phyloP scores from a whole-genome alignment of 2,888 invertebrate species.

The Tenthredo livida region DNA sequence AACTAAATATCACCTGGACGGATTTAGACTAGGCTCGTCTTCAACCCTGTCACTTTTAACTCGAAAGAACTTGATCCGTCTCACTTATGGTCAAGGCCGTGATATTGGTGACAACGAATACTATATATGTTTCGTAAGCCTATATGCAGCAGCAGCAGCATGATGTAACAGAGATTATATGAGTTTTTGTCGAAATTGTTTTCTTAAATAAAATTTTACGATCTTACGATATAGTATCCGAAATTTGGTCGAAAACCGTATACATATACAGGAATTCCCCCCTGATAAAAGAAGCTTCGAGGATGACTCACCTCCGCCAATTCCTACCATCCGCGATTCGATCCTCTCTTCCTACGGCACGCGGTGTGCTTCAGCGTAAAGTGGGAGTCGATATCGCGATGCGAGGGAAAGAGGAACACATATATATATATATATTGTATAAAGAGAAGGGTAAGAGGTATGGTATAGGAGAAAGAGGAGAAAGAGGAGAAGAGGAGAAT shows the following conservation, averaged over 20 bases:
- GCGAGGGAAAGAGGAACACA: conserved; percentile 12
- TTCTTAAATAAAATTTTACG: neutral
- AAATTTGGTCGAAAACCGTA: neutral
- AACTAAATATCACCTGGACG: conserved; percentile 70
- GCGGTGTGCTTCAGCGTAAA: conserved; percentile 23
- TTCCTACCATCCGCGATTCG: conserved; percentile 9
- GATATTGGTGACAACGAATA: neutral
- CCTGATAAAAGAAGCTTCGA: conserved; percentile 10
- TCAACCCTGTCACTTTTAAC: conserved; percentile 72
- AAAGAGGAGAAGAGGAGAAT: conserved; percentile 55
- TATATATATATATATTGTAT: conserved; percentile 3
- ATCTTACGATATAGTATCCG: too few relatives aligned
- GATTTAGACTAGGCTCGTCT: conserved; percentile 40
- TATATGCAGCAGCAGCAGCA: too few relatives aligned
- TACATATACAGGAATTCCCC: neutral
- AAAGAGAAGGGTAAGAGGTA: conserved; percentile 51
- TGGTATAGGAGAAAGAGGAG: conserved; percentile 48
- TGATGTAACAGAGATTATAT: too few relatives aligned
- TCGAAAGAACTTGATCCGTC: conserved; percentile 67
- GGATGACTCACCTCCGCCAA: conserved; percentile 5
- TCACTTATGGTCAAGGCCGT: conserved; percentile 67
- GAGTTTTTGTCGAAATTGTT: neutral
- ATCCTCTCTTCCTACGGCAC: conserved; percentile 53
- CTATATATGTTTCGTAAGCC: too few relatives aligned
- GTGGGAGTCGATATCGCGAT: conserved; percentile 37